Evolutionary conservation across 2,113 vertebrate species (phyloP).

Genomic region (Istiophorus platypterus): DNA sequence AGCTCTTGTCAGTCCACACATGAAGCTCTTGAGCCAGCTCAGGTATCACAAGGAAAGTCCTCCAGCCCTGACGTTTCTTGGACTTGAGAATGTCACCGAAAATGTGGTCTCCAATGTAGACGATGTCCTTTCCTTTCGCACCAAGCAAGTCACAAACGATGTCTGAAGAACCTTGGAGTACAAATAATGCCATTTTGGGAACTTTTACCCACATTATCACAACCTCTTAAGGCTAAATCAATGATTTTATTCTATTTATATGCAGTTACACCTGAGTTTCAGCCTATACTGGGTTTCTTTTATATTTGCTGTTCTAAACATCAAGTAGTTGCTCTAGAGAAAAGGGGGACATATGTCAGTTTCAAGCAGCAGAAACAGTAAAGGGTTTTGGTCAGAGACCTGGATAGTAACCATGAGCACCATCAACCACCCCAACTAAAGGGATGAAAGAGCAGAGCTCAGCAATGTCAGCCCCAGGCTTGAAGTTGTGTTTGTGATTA

Average conservation of each 20-base stretch:
- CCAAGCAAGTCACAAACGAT: constrained; percentile 94
- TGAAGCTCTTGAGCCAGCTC: constrained; percentile 96
- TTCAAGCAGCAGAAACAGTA: no score
- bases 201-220: neutral
- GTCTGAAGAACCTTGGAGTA: constrained; percentile 90
- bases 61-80: constrained; percentile 97
- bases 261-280: neutral
- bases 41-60: constrained; percentile 95
- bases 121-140: constrained; percentile 95
- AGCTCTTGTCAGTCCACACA: constrained; percentile 97
- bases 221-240: neutral
- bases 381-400: no score
- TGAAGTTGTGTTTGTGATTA: no score
- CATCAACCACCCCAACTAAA: no score
- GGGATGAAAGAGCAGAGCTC: no score
- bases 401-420: no score
- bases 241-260: neutral
- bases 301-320: neutral
- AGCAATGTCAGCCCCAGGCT: no score
- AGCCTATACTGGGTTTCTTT: no score
- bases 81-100: constrained; percentile 98
- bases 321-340: neutral
- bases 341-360: no score
- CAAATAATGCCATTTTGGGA: constrained; percentile 84
- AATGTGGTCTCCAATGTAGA: constrained; percentile 97